Base-by-base conservation (phyloP, 2,797 vertebrate species). In the Etheostoma perlongum region DNA sequence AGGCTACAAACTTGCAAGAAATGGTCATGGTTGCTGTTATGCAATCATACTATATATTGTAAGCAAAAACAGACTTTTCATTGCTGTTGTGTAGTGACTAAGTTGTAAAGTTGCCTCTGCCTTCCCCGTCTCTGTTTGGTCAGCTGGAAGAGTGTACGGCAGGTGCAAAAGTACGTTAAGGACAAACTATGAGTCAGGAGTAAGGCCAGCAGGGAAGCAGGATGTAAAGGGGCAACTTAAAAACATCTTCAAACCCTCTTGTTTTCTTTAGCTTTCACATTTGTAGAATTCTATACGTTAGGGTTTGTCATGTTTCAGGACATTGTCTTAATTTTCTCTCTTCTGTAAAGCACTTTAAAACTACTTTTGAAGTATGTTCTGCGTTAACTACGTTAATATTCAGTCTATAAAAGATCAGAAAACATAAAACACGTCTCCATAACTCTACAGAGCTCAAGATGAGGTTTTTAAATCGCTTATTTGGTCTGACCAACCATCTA, bases 151-250 rank as follows among this genome's bases (percentile, higher is more conserved):
- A 10, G 36, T 40, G 36, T 10, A 6, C 4, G 5, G 47, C 73
- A 82, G 66, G 59, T 79, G 69, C 27, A 47, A 30, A 76, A 52
- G 46, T 46, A 70, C 42, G 5, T 76, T 53, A 61, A 78, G 51
- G 67, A 67, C 11, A 57, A 66, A 74, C 33, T 23, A 70, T 15
- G 33, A 54, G 6, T 61, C 23, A 54, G 40, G 64, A 81, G 33
- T 53, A 53, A 2, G 7, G 30, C n/a, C 36, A 18, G 25, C 36
- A 14, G 47, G 15, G 21, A 21, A 46, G 25, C 9, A 33, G 23
- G 16, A n/a, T 18, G n/a, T 8, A 9, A 40, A 11, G 51, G 15
- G 18, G 30, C 4, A 16, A 58, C 3, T 1, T 52, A 9, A 14
- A 53, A 53, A 14, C 27, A 53, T 53, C 67, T 55, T 54, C 10